A percentile compares a stretch with the other conserved stretches of the same genome.
Evolutionary conservation across 2,113 vertebrate genomes (phyloP).

Genomic region (Toxotes chatareus): DNA sequence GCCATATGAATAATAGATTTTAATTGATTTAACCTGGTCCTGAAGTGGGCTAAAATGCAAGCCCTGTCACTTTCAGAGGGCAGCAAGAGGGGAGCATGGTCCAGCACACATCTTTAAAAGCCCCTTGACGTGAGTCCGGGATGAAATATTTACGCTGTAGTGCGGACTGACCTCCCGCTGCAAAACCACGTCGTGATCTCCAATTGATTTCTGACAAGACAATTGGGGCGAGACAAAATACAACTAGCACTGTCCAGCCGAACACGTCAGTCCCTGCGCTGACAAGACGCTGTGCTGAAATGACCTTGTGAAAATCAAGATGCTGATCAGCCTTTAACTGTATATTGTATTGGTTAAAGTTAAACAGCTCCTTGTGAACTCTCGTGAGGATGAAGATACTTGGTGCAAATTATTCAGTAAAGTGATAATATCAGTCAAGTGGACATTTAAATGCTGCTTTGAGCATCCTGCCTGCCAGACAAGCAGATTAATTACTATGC

Average conservation of each 20-base stretch:
- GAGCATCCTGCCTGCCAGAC: conserved; percentile 8
- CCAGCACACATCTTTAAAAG: conserved; percentile 94
- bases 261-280: conserved; percentile 11
- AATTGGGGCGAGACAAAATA: conserved; percentile 94
- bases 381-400: conserved; percentile 23
- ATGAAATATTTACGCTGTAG: conserved; percentile 95
- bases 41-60: conserved; percentile 92
- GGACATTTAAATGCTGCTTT: conserved; percentile 39
- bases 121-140: conserved; percentile 90
- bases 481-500: conserved; percentile 22
- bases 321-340: conserved; percentile 1
- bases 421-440: conserved; percentile 27
- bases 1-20: conserved; percentile 95
- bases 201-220: conserved; percentile 95
- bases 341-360: not conserved
- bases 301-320: conserved; percentile 19
- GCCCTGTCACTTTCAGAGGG: conserved; percentile 92
- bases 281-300: conserved; percentile 2
- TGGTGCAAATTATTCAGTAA: conserved; percentile 20
- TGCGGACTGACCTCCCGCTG: conserved; percentile 91
- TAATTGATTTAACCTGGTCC: conserved; percentile 97
- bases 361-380: conserved; percentile 21
- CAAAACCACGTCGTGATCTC: conserved; percentile 90
- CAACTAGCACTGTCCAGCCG: conserved; percentile 82
- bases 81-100: conserved; percentile 88